Conservation (phyloP, 2,113 vertebrate genomes). For the Egretta garzetta region DNA sequence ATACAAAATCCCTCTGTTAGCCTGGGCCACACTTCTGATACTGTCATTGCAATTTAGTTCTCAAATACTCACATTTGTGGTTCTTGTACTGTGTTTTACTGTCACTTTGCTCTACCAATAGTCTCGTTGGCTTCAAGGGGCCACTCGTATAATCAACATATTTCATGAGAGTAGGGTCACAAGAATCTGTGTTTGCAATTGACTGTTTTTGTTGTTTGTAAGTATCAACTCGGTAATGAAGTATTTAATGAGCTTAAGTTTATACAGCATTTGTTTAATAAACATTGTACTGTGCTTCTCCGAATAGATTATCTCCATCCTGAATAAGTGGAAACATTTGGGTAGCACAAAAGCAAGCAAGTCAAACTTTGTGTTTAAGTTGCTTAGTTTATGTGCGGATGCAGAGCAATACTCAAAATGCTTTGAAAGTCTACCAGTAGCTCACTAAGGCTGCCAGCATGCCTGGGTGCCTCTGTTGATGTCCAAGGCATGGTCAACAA, state of each 20-base stretch:
- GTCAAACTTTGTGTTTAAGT: neutral
- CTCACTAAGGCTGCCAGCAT: neutral
- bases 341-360: neutral
- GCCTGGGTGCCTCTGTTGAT: neutral
- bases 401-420: neutral
- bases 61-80: neutral
- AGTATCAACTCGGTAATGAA: neutral
- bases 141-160: neutral
- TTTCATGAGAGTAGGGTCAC: neutral
- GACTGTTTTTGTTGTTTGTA: neutral
- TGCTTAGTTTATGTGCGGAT: neutral
- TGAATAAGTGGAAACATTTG: neutral
- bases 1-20: neutral
- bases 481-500: neutral
- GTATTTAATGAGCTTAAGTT: neutral
- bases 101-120: neutral
- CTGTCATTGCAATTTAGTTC: neutral
- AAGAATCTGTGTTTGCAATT: neutral
- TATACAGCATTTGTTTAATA: neutral
- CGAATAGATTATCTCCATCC: neutral
- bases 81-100: neutral
- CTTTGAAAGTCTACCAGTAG: neutral
- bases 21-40: neutral
- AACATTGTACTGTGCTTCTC: neutral
- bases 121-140: neutral